Base-by-base conservation (phyloP, 2,113 vertebrate species). In the Callorhinus ursinus region DNA sequence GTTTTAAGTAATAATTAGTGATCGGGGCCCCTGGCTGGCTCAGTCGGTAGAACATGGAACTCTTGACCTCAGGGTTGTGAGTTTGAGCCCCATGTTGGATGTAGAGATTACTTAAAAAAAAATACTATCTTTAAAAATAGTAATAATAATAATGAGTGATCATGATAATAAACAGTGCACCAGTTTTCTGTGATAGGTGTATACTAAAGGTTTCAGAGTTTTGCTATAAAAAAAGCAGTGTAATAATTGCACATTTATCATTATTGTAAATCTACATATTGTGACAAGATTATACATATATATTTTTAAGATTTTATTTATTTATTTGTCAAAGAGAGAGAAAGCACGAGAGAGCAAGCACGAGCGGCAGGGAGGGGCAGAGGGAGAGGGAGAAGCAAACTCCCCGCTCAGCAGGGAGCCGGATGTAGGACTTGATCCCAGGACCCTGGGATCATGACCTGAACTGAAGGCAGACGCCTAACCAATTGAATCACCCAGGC, bases 1-100 rank as follows among this genome's bases (percentile, higher is more conserved):
- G 76, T 88, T 90, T 96, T 72, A 91, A 95, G n/a, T 61, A 53
- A 83, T 24, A 71, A 71, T 88, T 1, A 90, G 24, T 72, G 39
- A 15, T 46, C 6, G 22, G 36, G 39, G 72, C 2, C 0, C 39
- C 72, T 28, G 24, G 7, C 39, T 76, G 72, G 14, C 72, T 28
- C 72, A 28, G 39, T 76, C 39, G 0, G 39, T 26, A 46, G 72
- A 76, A 26, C 72, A 28, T 46, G 24, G 24, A 15, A 76, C 42
- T 46, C 36, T 39, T 24, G 11, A 42, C 24, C 11, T 46, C 72
- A 15, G 72, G 39, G 13, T 46, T 76, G 24, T 76, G 72, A 28
- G 72, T 76, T 15, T 46, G 39, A 76, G 39, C 24, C 14, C 39
- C 24, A 28, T 7, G 24, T 4, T 16, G 13, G 24, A 10, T 46